Evolutionary conservation across 2,113 vertebrate genomes (phyloP), one percentile per base, ranked within the genome.

Genomic region (Isichthys henryi): DNA sequence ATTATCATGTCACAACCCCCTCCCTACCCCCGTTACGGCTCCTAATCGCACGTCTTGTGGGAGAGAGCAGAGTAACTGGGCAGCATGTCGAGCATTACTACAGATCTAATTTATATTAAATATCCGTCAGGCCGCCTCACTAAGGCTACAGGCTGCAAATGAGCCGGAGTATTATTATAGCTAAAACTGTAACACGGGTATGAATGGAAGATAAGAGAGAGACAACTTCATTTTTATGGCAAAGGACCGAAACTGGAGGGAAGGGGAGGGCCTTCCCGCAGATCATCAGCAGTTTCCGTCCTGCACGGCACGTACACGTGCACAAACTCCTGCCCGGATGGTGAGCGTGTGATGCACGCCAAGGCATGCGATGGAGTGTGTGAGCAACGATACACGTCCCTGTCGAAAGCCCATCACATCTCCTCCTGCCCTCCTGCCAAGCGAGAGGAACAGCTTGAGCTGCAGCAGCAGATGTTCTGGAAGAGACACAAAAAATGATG

Each of bases 21-120:
- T 8, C 53, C 7, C 43, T 23, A 7, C 35, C 58, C 53, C 21
- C n/a, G 43, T 49, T 88, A 49, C 62, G 8, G 23, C 11, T 27
- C 87, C 48, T 46, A 74, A 50, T 70, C 46, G 5, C 87, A 49
- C 27, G 43, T 88, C 45, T 88, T 46, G 39, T 21, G 53, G 53
- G 86, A 58, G 86, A 88, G 53, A 88, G 86, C 7, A 46, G 53
- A 66, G 87, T 11, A 27, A 27, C 52, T 39, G 52, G 58, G 21
- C 53, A 62, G 23, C 56, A n/a, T 10, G 39, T 88, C 7, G 53
- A 88, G 35, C 39, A 11, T 62, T 62, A 87, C 87, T 46, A 88
- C 62, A 50, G 35, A 45, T 66, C 35, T 58, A 48, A 88, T 88
- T 88, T 88, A 88, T 27, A 88, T 88, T 88, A 88, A 88, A 58